These are phyloP conservation scores for Spea hammondii DNA, from an alignment of 2,797 vertebrate species.

Conservation along the genomic window DNA sequence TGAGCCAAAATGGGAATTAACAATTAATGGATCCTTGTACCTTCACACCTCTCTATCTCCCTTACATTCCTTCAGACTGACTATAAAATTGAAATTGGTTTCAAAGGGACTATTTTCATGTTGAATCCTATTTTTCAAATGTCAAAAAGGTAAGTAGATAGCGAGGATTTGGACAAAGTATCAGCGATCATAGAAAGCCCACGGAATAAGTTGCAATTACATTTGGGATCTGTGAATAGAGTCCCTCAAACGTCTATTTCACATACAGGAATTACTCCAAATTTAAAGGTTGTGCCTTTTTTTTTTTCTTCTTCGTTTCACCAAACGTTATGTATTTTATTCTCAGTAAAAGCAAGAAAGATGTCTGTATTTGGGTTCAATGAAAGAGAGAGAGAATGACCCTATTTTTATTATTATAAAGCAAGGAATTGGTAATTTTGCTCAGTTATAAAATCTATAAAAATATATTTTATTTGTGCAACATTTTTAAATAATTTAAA, in stretches of 20 bases:
- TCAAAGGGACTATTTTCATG: slow-evolving; percentile 51
- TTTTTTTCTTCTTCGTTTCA: neutral
- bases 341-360: slow-evolving; percentile 39
- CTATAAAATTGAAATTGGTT: slow-evolving; percentile 53
- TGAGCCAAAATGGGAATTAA: slow-evolving; percentile 52
- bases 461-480: no score
- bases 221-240: slow-evolving; percentile 36
- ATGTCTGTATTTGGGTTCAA: slow-evolving; percentile 18
- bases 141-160: slow-evolving; percentile 52
- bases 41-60: slow-evolving; percentile 45
- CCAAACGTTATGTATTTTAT: slow-evolving; percentile 14
- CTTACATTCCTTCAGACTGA: slow-evolving; percentile 42
- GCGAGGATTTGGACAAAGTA: slow-evolving; percentile 43
- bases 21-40: slow-evolving; percentile 51
- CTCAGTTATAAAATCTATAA: no score
- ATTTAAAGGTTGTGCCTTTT: slow-evolving; percentile 33
- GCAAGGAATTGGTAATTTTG: no score
- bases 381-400: no score
- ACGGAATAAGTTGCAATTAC: slow-evolving; percentile 50
- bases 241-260: slow-evolving; percentile 34
- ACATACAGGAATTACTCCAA: slow-evolving; percentile 38
- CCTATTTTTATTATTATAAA: no score
- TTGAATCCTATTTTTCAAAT: slow-evolving; percentile 53
- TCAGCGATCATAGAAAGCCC: slow-evolving; percentile 42
- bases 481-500: no score